Evolutionary conservation across 2,113 vertebrate genomes (phyloP), one percentile per base, ranked within the genome.

Genomic region (Tragelaphus scriptus): DNA sequence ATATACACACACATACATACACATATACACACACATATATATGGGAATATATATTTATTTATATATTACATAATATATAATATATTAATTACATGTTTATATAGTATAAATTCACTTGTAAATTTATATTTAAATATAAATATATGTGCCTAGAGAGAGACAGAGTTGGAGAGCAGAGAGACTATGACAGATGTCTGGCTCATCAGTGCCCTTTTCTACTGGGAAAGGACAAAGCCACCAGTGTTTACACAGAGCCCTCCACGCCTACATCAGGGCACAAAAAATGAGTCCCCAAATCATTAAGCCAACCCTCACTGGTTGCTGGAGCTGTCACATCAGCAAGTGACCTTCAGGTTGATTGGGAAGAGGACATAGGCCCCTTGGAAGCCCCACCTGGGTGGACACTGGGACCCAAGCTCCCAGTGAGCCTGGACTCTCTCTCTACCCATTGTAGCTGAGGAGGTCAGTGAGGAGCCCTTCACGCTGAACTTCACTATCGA

Each of bases 401-500:
- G 49, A 51, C 7, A 3, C 23, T 32, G 71, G 14, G 15, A 3
- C 16, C 40, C 68, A 7, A 25, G 23, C 13, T 89, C 16, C 21
- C 36, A 13, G 10, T 7, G 3, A 84, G 15, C 19, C 47, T 36
- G 2, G 7, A 36, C 75, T 55, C 26, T 40, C n/a, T 85, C 26
- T 88, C 30, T 49, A 28, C 14, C 4, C 16, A 1, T 30, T 2
- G 0, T 32, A 98, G 97, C 90, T 6, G 79, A 5, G 3, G 55
- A 86, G 28, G 6, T 82, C 51, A 49, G 6, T 0, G 25, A 98
- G 79, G 59, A 92, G 68, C 61, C 26, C 1, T 97, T 98, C 95
- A 98, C 97, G 0, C 65, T 98, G 58, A 98, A 98, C 82, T 98
- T 98, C 59, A 98, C 98, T 44, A 97, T 98, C 58, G 32, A 84